Conservation (phyloP, 2,113 vertebrate genomes). For the Ciconia boyciana region DNA sequence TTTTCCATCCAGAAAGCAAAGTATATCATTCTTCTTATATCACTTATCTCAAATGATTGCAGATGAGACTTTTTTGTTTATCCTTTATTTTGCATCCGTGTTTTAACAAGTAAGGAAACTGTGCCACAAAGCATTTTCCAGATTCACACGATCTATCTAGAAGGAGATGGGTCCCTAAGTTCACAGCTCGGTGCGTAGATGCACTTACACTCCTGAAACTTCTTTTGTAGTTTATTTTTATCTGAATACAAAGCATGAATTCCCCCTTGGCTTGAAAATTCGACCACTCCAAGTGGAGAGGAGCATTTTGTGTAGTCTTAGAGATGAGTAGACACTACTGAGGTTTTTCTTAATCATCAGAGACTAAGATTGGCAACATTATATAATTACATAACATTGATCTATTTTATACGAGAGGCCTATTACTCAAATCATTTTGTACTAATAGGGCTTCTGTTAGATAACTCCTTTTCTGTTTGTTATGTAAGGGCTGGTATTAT, state of each 20-base stretch:
- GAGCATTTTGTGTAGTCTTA: neutral
- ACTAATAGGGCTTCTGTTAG: constrained; percentile 49
- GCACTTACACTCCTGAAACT: neutral
- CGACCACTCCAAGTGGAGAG: neutral
- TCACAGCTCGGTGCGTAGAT: neutral
- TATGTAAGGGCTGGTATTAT: constrained; percentile 35
- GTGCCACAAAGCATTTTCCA: neutral
- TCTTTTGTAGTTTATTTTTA: constrained; percentile 25
- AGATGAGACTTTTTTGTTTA: neutral
- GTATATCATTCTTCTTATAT: neutral
- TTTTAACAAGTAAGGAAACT: neutral
- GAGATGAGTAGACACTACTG: constrained; percentile 5
- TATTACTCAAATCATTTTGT: constrained; percentile 33
- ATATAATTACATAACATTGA: constrained; percentile 36
- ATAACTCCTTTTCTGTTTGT: constrained; percentile 54
- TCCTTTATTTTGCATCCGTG: neutral
- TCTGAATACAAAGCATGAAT: neutral
- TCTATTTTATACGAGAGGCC: constrained; percentile 35
- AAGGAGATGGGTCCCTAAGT: neutral
- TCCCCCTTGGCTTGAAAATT: neutral
- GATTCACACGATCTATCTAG: neutral
- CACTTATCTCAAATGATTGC: neutral
- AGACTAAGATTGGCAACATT: neutral
- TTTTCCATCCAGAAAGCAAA: neutral
- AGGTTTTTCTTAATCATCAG: constrained; percentile 20